These are phyloP conservation scores for Toxotes jaculatrix DNA, from an alignment of 2,113 vertebrate genomes.

Conservation along the genomic window DNA sequence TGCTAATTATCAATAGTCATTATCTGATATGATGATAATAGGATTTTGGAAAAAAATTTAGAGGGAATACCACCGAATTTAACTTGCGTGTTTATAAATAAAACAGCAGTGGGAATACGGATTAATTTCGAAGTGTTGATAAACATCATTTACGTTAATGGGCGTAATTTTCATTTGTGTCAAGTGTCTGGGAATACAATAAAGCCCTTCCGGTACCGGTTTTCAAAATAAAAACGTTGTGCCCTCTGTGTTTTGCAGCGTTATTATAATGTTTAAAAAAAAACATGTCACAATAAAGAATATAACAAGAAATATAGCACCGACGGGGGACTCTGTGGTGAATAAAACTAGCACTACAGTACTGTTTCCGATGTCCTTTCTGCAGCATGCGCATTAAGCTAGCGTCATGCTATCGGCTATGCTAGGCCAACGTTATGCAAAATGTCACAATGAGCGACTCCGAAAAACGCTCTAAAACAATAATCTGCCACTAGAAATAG, in stretches of 20 bases:
- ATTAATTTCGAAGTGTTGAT: background rate
- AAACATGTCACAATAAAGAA: background rate
- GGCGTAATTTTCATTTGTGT: background rate
- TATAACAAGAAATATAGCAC: background rate
- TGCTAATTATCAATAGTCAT: background rate
- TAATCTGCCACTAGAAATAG: accelerated
- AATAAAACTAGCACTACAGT: background rate
- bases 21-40: background rate
- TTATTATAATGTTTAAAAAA: background rate
- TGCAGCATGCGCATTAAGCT: constrained; percentile 5
- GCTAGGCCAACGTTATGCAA: constrained; percentile 48
- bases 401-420: constrained; percentile 31
- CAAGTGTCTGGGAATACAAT: background rate
- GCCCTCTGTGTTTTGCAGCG: background rate
- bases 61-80: background rate
- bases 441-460: accelerated
- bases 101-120: background rate
- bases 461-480: too few species aligned
- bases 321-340: accelerated
- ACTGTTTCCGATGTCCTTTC: background rate
- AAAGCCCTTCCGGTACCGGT: constrained; percentile 37
- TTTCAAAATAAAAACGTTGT: constrained; percentile 53
- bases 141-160: background rate
- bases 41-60: background rate
- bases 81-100: background rate